These are phyloP conservation scores for Drosophila guanche DNA, from an alignment of 1,140 invertebrate genomes.

Conservation along the genomic window DNA sequence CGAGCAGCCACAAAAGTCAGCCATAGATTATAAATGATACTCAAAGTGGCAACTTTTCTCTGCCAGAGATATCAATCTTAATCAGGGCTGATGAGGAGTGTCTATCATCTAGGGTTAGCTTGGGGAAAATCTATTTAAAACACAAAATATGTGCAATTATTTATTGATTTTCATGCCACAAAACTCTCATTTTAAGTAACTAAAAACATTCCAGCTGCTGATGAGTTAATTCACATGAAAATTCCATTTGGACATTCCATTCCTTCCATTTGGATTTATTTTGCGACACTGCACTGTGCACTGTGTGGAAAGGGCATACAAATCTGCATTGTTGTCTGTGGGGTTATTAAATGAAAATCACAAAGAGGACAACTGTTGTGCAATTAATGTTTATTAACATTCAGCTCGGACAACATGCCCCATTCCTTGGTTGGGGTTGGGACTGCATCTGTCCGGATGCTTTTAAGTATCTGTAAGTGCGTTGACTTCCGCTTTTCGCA, in stretches of 20 bases:
- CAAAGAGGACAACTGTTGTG: conserved; percentile 48
- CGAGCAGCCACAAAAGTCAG: conserved; percentile 18
- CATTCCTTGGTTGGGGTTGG: conserved; percentile 6
- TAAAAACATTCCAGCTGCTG: no score
- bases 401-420: conserved; percentile 30
- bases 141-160: no score
- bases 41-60: no score
- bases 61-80: no score
- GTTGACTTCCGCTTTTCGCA: conserved; percentile 31
- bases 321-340: conserved; percentile 15
- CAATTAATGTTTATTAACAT: conserved; percentile 79
- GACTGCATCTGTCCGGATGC: conserved; percentile 55
- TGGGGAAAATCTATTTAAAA: no score
- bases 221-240: neutral
- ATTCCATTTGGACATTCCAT: neutral
- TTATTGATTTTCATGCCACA: no score
- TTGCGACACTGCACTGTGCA: no score
- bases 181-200: no score
- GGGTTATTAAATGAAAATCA: conserved; percentile 22
- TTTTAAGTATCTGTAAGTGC: conserved; percentile 73
- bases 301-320: conserved; percentile 32
- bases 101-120: no score
- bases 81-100: no score
- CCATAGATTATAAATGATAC: neutral
- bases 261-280: neutral